phyloP scores from a whole-genome alignment of 2,888 invertebrate species.

The Nomada lathburiana region DNA sequence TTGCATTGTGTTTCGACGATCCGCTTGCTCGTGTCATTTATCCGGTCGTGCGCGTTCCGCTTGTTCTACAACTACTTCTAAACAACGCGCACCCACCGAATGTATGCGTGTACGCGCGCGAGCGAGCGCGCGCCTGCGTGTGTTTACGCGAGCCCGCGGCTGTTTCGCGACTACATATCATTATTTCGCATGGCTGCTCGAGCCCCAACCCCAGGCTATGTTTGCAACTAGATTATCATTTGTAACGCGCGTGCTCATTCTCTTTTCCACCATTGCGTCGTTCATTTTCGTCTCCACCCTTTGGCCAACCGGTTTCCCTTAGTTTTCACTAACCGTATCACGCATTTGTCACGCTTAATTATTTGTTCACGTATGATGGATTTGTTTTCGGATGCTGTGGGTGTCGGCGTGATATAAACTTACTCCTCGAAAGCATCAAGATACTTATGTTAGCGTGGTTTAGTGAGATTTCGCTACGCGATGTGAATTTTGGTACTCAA shows the following conservation, averaged over 20 bases:
- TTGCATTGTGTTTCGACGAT: slow-evolving; percentile 30
- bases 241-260: slow-evolving; percentile 48
- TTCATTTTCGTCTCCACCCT: slow-evolving; percentile 16
- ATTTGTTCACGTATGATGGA: slow-evolving; percentile 45
- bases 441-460: too few species aligned
- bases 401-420: too few species aligned
- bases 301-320: slow-evolving; percentile 15
- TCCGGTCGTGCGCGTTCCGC: slow-evolving; percentile 32
- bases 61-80: slow-evolving; percentile 49
- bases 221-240: slow-evolving; percentile 77
- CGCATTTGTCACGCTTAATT: slow-evolving; percentile 65
- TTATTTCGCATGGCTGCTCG: slow-evolving; percentile 81
- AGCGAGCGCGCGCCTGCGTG: slow-evolving; percentile 16
- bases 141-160: slow-evolving; percentile 60
- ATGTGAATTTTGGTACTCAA: too few species aligned
- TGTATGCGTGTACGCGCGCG: slow-evolving; percentile 33
- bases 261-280: slow-evolving; percentile 5
- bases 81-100: slow-evolving; percentile 18
- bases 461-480: too few species aligned
- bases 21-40: slow-evolving; percentile 31
- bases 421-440: too few species aligned
- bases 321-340: slow-evolving; percentile 10
- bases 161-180: slow-evolving; percentile 81
- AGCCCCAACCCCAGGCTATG: slow-evolving; percentile 76
- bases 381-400: not conserved